Evolutionary conservation across 1,140 invertebrate species (phyloP), one percentile per base, ranked within the genome.

Genomic region (Bombyx mori): DNA sequence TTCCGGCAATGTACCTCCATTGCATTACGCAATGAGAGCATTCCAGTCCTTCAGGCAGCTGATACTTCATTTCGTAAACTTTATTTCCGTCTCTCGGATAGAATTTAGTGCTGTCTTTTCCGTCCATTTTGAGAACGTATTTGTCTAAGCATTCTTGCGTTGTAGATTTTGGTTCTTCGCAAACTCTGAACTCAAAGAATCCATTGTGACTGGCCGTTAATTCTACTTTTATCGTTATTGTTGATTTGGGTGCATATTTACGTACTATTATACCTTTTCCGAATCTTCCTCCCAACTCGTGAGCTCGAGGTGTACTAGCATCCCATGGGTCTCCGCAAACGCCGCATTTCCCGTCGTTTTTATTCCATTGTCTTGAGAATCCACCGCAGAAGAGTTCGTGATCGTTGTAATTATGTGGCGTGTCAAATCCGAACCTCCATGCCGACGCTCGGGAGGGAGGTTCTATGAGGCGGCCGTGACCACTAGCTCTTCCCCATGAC

Each of bases 301-400:
- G 95, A 0, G 92, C 86, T 35, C 95, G 90, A 4, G 94, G 94
- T 58, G 75, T 88, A 86, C 90, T 77, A 73, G 88, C 67, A 69
- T 96, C 93, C 92, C 93, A 97, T 0, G 95, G 88, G 79, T 97
- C 96, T 7, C 95, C 95, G 73, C 96, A 97, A 42, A 96, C 92
- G 4, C 96, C 96, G 75, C 96, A 97, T 78, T 96, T 95, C 0
- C 96, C 94, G 0, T 88, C 91, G 70, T 92, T 92, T 58, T 82
- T 89, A 56, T 85, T 74, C 92, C 94, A 95, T 70, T 96, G 94
- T 56, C 93, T 88, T 2, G 92, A 89, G 70, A 95, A 95, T 4
- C 96, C 96, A 3, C 96, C 96, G 77, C 96, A 98, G 80, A 94
- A 97, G 2, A 94, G 89, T 76, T 97, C 94, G 75, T 97, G 94